Percentiles rank a stretch among this genome's conserved stretches.
Conservation (phyloP, 64 coral and sea anemone species). For the Stylophora pistillata region DNA sequence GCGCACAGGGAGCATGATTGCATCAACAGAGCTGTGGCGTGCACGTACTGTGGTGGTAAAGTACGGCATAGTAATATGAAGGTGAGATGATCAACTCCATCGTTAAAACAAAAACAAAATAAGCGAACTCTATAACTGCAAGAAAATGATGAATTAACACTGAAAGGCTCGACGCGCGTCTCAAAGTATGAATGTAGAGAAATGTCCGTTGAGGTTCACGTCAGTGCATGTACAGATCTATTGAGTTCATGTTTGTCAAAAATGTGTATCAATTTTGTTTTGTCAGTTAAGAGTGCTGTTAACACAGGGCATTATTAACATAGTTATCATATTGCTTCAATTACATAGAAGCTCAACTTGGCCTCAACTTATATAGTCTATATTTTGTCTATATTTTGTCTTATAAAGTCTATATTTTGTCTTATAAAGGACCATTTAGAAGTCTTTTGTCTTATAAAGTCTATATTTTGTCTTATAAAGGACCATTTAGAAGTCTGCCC, state of each 20-base stretch:
- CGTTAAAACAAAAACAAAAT: not conserved
- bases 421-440: not conserved
- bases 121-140: not conserved
- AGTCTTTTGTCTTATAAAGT: too few relatives aligned
- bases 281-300: too few relatives aligned
- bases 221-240: too few relatives aligned
- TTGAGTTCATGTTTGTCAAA: too few relatives aligned
- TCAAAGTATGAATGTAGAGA: too few relatives aligned
- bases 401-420: not conserved
- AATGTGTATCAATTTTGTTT: too few relatives aligned
- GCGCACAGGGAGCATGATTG: not conserved
- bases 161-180: not conserved
- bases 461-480: not conserved
- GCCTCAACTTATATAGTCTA: too few relatives aligned
- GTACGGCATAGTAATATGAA: constrained; percentile 20
- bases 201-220: too few relatives aligned
- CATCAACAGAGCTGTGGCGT: constrained; percentile 4
- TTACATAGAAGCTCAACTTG: too few relatives aligned
- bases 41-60: constrained; percentile 14
- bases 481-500: not conserved
- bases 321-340: too few relatives aligned
- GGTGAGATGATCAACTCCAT: not conserved
- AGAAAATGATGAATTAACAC: not conserved
- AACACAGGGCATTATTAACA: too few relatives aligned
- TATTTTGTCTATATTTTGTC: not conserved